Base-by-base conservation (phyloP, 2,797 vertebrate species). In the Megaceryle alcyon region DNA sequence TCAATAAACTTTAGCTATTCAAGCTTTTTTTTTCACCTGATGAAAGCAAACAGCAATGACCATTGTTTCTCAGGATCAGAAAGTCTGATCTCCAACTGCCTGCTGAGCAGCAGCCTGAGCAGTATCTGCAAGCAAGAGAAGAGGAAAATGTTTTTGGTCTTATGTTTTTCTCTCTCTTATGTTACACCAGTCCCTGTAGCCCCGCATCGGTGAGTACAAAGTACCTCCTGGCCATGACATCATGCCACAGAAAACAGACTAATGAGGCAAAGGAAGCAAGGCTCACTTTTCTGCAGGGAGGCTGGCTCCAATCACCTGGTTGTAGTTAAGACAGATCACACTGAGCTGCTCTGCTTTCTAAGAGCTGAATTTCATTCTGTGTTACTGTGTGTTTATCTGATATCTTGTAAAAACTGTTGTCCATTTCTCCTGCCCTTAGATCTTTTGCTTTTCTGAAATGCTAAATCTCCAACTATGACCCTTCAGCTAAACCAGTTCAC, bases 331-430 rank as follows among this genome's bases (percentile, higher is more conserved):
- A 95, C 22, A 23, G 79, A 95, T 95, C 93, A 94, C 83, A 95
- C 92, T 93, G 94, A 92, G 96, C 60, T 65, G 77, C 75, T 96
- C 90, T 84, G 81, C 92, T 95, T 91, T 96, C 49, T 82, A 78
- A 77, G 86, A 95, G 92, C 90, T 92, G 75, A 94, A 91, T 94
- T 93, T 93, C 81, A 44, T 81, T 77, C 95, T 81, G 43, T 84
- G 48, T 95, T 96, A 85, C 86, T 95, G 94, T 44, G 69, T 88
- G 90, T 95, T 97, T 97, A 97, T 96, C 96, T 95, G 96, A 92
- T 95, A 95, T 96, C 96, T 96, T 96, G 96, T 97, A 96, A 96
- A 96, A 96, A 97, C 96, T 91, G 63, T 92, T 97, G 96, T 96
- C 90, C 78, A 5, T 95, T 95, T 95, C 86, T 95, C 78, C 49